phyloP scores from a whole-genome alignment of 2,797 vertebrate genomes.

The Fistularia tabacaria region DNA sequence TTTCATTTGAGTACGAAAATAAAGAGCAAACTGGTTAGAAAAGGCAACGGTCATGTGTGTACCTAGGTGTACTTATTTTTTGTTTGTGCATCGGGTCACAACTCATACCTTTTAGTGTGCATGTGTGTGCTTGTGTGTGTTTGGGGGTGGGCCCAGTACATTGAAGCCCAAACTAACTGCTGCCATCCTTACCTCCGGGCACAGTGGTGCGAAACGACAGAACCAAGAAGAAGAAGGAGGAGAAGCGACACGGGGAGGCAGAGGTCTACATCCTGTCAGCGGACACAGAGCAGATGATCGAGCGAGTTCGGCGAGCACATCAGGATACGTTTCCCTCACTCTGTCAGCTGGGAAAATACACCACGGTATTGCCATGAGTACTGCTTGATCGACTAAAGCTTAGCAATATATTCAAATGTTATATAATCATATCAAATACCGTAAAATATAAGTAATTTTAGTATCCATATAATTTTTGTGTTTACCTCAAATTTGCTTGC shows the following conservation, averaged over 20 bases:
- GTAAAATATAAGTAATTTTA: no score
- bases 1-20: no score
- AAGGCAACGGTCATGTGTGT: no score
- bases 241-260: constrained; percentile 76
- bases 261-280: constrained; percentile 88
- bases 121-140: no score
- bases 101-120: no score
- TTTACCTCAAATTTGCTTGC: no score
- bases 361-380: constrained; percentile 74
- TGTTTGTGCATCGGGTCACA: no score
- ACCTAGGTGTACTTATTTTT: no score
- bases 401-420: background rate
- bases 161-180: background rate
- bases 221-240: constrained; percentile 94
- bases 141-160: background rate
- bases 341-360: constrained; percentile 95
- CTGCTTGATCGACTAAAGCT: background rate
- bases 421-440: no score
- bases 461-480: no score
- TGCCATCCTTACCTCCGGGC: background rate
- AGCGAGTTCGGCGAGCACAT: constrained; percentile 89
- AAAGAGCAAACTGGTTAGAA: no score
- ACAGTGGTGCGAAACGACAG: constrained; percentile 84
- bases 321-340: constrained; percentile 94
- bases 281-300: constrained; percentile 91